Conservation (phyloP, 2,888 invertebrate species). For the Aphelenchoides bicaudatus region DNA sequence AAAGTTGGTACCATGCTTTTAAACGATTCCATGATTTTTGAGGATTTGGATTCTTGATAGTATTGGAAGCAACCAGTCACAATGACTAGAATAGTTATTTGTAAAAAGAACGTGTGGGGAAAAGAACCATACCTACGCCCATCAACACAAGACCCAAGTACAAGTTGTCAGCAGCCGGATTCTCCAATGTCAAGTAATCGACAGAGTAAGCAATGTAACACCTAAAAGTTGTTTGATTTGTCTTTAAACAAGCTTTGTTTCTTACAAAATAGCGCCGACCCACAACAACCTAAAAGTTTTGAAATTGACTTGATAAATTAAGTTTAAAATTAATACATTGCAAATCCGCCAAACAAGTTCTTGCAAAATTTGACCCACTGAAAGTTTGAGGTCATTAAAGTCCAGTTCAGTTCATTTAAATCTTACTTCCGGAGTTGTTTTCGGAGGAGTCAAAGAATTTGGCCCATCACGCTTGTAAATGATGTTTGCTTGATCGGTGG, state of each 20-base stretch:
- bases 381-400: too few species aligned
- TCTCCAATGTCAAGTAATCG: constrained; percentile 60
- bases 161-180: constrained; percentile 63
- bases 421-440: constrained; percentile 94
- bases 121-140: too few species aligned
- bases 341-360: constrained; percentile 93
- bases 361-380: constrained; percentile 98
- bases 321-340: too few species aligned
- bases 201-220: constrained; percentile 58
- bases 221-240: too few species aligned
- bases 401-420: too few species aligned
- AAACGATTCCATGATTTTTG: constrained; percentile 43
- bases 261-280: constrained; percentile 57
- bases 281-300: too few species aligned
- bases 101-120: too few species aligned
- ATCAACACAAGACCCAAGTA: constrained; percentile 66
- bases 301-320: too few species aligned
- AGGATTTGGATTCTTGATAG: constrained; percentile 71
- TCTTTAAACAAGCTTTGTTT: too few species aligned
- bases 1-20: constrained; percentile 62
- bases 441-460: constrained; percentile 89
- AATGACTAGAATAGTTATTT: too few species aligned
- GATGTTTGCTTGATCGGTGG: constrained; percentile 90
- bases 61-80: constrained; percentile 73
- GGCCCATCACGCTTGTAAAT: constrained; percentile 75